Evolutionary conservation across 2,797 vertebrate species (phyloP).

Genomic region (Sphenodon punctatus): DNA sequence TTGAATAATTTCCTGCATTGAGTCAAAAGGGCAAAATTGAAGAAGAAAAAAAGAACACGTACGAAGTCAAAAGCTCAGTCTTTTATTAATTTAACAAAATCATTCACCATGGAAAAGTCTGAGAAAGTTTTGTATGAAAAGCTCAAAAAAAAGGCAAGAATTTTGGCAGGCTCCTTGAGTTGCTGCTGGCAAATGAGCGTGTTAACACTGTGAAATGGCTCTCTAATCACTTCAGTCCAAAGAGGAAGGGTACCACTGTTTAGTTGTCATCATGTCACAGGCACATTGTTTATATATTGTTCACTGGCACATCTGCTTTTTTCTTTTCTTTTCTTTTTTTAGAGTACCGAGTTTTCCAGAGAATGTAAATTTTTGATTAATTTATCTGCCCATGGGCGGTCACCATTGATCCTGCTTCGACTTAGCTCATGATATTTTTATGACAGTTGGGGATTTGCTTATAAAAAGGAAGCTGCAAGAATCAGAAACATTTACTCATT

Average conservation of each 20-base stretch:
- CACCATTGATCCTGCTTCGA: constrained; percentile 13
- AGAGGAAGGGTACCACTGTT: not conserved
- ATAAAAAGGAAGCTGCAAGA: constrained; percentile 16
- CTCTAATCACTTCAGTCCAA: not conserved
- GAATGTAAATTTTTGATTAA: constrained; percentile 22
- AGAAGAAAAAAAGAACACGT: not conserved
- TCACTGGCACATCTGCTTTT: not conserved
- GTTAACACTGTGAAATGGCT: not conserved
- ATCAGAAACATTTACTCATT: constrained; percentile 8
- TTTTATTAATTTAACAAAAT: constrained; percentile 14
- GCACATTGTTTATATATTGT: constrained; percentile 17
- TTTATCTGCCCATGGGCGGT: not conserved
- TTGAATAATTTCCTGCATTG: not conserved
- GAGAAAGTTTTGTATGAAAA: not conserved
- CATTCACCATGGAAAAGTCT: not conserved
- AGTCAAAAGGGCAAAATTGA: not conserved
- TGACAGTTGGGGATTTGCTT: constrained; percentile 41
- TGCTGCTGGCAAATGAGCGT: not conserved
- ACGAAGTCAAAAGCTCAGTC: not conserved
- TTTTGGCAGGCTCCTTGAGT: constrained; percentile 1
- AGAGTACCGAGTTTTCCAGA: not conserved
- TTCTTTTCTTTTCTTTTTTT: not conserved
- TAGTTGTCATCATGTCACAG: not conserved
- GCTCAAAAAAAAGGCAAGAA: constrained; percentile 15
- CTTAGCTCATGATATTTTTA: constrained; percentile 25